Evolutionary conservation across 1,140 invertebrate genomes (phyloP).

Genomic region (Drosophila kikkawai): DNA sequence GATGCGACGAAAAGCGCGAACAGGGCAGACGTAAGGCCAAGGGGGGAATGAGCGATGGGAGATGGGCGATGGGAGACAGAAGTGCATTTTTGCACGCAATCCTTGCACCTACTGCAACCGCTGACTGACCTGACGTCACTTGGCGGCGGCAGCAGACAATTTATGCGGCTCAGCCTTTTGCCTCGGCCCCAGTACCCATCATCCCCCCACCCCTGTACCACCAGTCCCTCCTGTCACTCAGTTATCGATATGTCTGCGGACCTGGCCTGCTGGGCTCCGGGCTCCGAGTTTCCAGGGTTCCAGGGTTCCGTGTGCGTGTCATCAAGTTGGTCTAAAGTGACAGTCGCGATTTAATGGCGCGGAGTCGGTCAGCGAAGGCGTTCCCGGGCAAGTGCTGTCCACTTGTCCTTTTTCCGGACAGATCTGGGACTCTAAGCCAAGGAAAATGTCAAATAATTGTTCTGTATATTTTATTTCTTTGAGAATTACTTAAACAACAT

Average conservation of each 20-base stretch:
- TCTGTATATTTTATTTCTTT: background rate
- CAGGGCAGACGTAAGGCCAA: background rate
- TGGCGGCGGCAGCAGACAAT: conserved; percentile 78
- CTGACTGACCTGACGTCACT: conserved; percentile 76
- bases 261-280: conserved; percentile 38
- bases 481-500: background rate
- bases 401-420: conserved; percentile 9
- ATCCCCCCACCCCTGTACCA: background rate
- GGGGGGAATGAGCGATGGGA: conserved; percentile 6
- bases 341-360: conserved; percentile 84
- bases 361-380: conserved; percentile 64
- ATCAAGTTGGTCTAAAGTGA: conserved; percentile 84
- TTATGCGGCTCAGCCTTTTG: conserved; percentile 62
- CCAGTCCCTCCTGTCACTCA: conserved; percentile 31
- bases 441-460: background rate
- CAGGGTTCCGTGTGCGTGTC: conserved; percentile 75
- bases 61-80: conserved; percentile 50
- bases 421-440: no score
- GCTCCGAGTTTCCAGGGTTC: conserved; percentile 10
- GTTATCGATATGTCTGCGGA: conserved; percentile 59
- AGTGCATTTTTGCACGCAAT: conserved; percentile 82
- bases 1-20: conserved; percentile 75
- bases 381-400: conserved; percentile 38
- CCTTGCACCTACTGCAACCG: conserved; percentile 72
- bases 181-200: conserved; percentile 6